Base-by-base conservation (phyloP, 92 coral and sea anemone species). In the Phenganax marumi region DNA sequence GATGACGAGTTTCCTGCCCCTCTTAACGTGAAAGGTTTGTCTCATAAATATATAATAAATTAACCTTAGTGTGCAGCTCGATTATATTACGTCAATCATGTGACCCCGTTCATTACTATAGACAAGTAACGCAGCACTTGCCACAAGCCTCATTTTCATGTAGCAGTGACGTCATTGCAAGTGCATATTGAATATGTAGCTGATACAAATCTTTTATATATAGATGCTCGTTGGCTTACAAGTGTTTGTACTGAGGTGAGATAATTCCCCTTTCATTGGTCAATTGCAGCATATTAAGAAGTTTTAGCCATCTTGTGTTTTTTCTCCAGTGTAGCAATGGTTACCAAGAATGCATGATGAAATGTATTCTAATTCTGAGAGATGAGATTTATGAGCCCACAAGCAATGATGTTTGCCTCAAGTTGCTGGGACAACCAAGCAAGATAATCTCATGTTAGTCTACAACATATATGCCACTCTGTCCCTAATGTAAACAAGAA, bases 361-460 rank as follows among this genome's bases (percentile, higher is more conserved):
- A 26, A 54, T 76, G 81, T 56, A 76, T 76, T 55, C 68, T 76
- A 24, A 51, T 76, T 25, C 52, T 54, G n/a, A 56, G 39, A 11
- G 26, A 26, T 76, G 68, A 51, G 18, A 50, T 54, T 58, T 76
- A 76, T 46, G 81, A 76, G 39, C 81, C 81, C 10, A 76, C 81
- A 8, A 56, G 50, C 68, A 21, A 54, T 25, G 68, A 25, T 51
- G 50, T 62, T 8, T 76, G 81, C 22, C 6, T 76, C 17, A 33
- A 76, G 81, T 10, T 76, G 58, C 57, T 76, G 17, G 81, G 81
- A 76, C 55, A 54, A 76, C 68, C 66, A 9, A 48, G n/a, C 48
- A 18, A 76, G 50, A 56, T 24, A 3, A 10, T 55, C 6, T 68
- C 19, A 17, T 76, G 81, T 76, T 76, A 76, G 81, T 12, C 8